These are phyloP conservation scores for Drosophila lutescens DNA, from an alignment of 2,888 invertebrate species.

Conservation along the genomic window DNA sequence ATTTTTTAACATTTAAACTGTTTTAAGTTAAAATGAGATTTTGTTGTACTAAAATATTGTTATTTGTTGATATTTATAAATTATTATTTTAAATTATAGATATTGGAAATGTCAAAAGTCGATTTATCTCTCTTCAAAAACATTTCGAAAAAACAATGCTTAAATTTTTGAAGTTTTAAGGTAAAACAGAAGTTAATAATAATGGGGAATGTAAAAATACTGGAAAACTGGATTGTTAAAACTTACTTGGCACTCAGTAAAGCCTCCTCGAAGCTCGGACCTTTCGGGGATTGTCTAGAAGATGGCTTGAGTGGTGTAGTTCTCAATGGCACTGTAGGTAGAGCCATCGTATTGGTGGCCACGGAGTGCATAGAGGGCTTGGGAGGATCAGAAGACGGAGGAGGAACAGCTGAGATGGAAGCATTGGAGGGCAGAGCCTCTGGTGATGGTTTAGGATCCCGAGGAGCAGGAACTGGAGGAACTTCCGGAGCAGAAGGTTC, in stretches of 20 bases:
- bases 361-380: constrained; percentile 21
- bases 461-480: background rate
- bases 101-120: no score
- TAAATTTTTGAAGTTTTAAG: no score
- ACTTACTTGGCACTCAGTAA: constrained; percentile 60
- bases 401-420: background rate
- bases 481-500: background rate
- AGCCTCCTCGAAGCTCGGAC: constrained; percentile 55
- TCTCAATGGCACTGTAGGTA: background rate
- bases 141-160: no score
- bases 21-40: no score
- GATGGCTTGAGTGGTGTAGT: background rate
- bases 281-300: background rate
- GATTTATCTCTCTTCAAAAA: no score
- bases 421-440: background rate
- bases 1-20: no score
- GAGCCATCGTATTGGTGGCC: constrained; percentile 49
- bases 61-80: no score
- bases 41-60: no score
- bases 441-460: background rate
- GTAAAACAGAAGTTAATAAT: no score
- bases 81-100: no score
- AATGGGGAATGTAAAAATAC: no score
- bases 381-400: background rate
- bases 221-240: background rate